These are phyloP conservation scores for Myotis pilosus DNA, from an alignment of 2,797 vertebrate genomes.

Conservation along the genomic window DNA sequence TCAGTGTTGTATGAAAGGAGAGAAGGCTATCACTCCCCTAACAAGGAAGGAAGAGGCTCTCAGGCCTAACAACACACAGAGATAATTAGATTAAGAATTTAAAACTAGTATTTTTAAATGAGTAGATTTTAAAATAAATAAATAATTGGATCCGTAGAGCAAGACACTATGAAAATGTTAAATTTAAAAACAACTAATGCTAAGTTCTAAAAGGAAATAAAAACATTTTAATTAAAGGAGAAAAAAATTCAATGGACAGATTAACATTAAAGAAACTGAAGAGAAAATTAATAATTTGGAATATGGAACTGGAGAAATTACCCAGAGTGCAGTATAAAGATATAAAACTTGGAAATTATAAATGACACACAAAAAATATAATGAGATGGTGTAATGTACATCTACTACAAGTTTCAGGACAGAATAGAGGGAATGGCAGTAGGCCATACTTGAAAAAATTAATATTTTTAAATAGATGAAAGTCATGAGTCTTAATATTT, in stretches of 20 bases:
- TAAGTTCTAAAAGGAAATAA: neutral
- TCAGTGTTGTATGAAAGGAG: conserved; percentile 99
- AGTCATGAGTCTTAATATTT: neutral
- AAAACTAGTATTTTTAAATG: neutral
- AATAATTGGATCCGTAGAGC: neutral
- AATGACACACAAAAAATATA: neutral
- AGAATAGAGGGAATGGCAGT: neutral
- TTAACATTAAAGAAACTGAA: neutral
- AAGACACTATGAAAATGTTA: neutral
- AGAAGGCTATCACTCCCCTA: conserved; percentile 99
- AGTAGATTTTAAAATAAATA: neutral
- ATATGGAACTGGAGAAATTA: neutral
- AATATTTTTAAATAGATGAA: neutral
- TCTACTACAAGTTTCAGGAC: neutral
- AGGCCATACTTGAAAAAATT: neutral
- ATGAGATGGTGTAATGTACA: neutral
- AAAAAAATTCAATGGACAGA: neutral
- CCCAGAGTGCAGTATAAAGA: neutral
- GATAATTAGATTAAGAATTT: neutral
- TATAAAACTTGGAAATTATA: neutral
- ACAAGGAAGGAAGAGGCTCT: conserved; percentile 98
- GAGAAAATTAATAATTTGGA: neutral
- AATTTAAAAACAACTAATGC: neutral
- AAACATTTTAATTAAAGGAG: neutral
- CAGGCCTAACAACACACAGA: conserved; percentile 94